Conservation (phyloP, 2,888 invertebrate genomes). For the Mamestra brassicae region DNA sequence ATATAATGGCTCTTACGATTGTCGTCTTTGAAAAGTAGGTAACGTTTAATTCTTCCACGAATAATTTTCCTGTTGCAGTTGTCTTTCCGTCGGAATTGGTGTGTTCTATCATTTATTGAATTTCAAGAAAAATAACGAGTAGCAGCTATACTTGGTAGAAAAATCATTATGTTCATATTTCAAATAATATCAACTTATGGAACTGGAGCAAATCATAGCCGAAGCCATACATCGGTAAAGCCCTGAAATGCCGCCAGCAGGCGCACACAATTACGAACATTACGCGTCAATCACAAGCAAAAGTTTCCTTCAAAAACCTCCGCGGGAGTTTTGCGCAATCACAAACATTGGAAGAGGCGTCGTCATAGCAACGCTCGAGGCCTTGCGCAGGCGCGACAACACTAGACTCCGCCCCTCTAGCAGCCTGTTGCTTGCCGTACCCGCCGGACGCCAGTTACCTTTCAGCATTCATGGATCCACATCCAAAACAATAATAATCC, state of each 20-base stretch:
- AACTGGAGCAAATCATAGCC: conserved; percentile 46
- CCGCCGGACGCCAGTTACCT: conserved; percentile 84
- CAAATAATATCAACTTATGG: conserved; percentile 35
- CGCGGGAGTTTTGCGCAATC: conserved; percentile 76
- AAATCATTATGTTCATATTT: conserved; percentile 2
- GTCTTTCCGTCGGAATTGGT: neutral
- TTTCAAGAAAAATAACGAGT: neutral
- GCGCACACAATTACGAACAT: conserved; percentile 75
- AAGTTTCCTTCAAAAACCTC: conserved; percentile 79
- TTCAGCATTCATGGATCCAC: conserved; percentile 73
- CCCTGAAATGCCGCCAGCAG: conserved; percentile 66
- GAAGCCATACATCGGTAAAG: conserved; percentile 61
- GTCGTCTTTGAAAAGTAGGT: neutral
- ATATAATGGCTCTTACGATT: neutral
- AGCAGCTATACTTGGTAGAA: neutral
- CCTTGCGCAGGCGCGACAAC: conserved; percentile 83
- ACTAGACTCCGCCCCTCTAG: conserved; percentile 81
- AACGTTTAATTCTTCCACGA: neutral
- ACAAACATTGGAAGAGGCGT: conserved; percentile 88
- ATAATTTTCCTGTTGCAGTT: neutral
- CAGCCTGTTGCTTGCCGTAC: conserved; percentile 88
- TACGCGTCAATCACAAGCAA: conserved; percentile 79
- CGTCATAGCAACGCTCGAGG: conserved; percentile 83
- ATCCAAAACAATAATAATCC: conserved; percentile 73
- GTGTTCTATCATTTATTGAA: neutral